phyloP scores from a whole-genome alignment of 2,113 vertebrate species.

The Abramis brama region DNA sequence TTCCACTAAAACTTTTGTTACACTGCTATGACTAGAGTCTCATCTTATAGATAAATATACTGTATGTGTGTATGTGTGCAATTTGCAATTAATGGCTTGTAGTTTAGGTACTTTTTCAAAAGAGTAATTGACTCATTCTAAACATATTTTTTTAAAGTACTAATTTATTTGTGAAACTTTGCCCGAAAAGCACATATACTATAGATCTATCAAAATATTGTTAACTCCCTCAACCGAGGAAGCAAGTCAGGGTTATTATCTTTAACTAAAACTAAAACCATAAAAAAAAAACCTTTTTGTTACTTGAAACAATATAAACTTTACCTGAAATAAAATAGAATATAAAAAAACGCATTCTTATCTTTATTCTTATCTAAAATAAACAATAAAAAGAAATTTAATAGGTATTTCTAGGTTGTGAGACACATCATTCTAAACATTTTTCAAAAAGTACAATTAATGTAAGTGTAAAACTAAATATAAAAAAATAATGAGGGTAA shows the following conservation, averaged over 20 bases:
- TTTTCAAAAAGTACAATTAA: not conserved
- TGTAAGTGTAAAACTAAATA: not conserved
- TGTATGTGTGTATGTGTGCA: no score
- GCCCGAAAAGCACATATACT: no score
- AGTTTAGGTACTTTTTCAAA: not conserved
- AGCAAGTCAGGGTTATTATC: not conserved
- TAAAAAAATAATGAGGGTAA: not conserved
- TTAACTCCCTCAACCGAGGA: no score
- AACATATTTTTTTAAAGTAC: not conserved
- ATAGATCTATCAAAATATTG: no score
- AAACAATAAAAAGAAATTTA: not conserved
- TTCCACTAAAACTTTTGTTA: not conserved
- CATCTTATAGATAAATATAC: not conserved
- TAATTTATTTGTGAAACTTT: no score
- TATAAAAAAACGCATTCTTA: not conserved
- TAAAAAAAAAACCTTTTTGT: not conserved
- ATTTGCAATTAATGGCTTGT: not conserved
- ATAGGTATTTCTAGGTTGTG: no score
- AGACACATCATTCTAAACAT: no score
- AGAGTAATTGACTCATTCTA: not conserved
- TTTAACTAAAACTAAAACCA: not conserved
- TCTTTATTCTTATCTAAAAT: not conserved
- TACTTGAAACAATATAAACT: not conserved
- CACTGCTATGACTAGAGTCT: not conserved
- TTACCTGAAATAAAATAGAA: not conserved